A percentile compares a stretch with the other conserved stretches of the same genome.
Conservation (phyloP, 1,140 invertebrate species). For the Diabrotica undecimpunctata region DNA sequence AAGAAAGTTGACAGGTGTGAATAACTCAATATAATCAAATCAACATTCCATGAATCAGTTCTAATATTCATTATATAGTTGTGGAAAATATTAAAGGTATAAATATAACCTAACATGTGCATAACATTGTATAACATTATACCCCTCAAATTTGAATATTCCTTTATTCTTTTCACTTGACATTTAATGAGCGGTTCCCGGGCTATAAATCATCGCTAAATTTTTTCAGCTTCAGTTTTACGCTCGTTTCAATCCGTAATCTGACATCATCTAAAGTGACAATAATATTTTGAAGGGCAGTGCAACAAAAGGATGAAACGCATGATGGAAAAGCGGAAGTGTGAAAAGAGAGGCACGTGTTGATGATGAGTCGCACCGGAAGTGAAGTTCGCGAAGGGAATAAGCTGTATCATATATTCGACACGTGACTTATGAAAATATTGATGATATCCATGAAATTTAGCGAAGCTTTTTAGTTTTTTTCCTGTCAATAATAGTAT, state of each 20-base stretch:
- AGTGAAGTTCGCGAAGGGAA: slow-evolving; percentile 37
- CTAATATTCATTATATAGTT: too few relatives aligned
- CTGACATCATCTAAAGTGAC: slow-evolving; percentile 12
- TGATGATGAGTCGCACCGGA: slow-evolving; percentile 37
- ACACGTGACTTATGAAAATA: slow-evolving; percentile 20
- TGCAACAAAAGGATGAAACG: slow-evolving; percentile 13
- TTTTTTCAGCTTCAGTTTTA: neutral
- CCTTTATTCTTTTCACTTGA: too few relatives aligned
- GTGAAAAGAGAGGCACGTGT: slow-evolving; percentile 38
- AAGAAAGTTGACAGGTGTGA: too few relatives aligned
- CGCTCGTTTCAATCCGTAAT: neutral
- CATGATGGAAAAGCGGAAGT: slow-evolving; percentile 27
- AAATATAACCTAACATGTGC: too few relatives aligned
- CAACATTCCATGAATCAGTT: too few relatives aligned
- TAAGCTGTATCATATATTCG: slow-evolving; percentile 35
- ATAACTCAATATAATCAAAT: too few relatives aligned
- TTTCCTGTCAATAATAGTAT: too few relatives aligned
- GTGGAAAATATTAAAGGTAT: too few relatives aligned
- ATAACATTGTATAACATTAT: too few relatives aligned
- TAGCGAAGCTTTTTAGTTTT: neutral
- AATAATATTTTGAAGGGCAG: slow-evolving; percentile 10
- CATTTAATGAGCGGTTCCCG: neutral
- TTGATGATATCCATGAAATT: slow-evolving; percentile 28
- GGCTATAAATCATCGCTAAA: neutral
- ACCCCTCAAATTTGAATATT: too few relatives aligned